Base-by-base conservation (phyloP, 2,113 vertebrate species). In the Aptenodytes patagonicus region DNA sequence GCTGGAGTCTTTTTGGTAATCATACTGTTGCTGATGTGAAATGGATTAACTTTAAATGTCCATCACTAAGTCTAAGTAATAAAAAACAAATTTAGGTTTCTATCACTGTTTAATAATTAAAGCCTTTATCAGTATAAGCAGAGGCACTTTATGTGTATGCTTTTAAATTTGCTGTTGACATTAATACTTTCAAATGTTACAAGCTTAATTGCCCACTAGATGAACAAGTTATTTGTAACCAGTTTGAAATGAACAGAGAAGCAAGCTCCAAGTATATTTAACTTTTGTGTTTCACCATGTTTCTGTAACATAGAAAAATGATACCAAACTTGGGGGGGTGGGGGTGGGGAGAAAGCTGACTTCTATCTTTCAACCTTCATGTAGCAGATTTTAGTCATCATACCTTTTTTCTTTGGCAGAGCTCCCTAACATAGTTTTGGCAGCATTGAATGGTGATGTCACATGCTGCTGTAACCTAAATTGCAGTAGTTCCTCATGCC, bases 381-480 rank as follows among this genome's bases (percentile, higher is more conserved):
- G 21, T 47, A 51, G 75, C 60, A 91, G 64, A 78, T 69, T 86
- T 87, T 62, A 62, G n/a, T 72, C 19, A 47, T 54, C 22, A 10
- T 78, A 65, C 25, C 28, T 52, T 57, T 62, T 73, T 81, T 58
- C 51, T 71, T 83, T 93, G 73, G 86, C 52, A 76, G 68, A 69
- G 49, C 40, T 89, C 51, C 54, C 78, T 88, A n/a, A 68, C 32
- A 34, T 38, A 25, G 40, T 40, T 79, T 47, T 83, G 86, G 78
- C 92, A 83, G 52, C 64, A 13, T 1, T 83, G 87, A 84, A 78
- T n/a, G 66, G 61, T 88, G 93, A 85, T 73, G 75, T 89, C 61
- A 70, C 36, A 6, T 87, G 92, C 65, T 70, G 40, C 82, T 84
- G 72, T 81, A 95, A 77, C 79, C 81, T 84, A 38, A 76, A 66